Conservation (phyloP, 2,797 vertebrate genomes). For the Tarsius wallacei region DNA sequence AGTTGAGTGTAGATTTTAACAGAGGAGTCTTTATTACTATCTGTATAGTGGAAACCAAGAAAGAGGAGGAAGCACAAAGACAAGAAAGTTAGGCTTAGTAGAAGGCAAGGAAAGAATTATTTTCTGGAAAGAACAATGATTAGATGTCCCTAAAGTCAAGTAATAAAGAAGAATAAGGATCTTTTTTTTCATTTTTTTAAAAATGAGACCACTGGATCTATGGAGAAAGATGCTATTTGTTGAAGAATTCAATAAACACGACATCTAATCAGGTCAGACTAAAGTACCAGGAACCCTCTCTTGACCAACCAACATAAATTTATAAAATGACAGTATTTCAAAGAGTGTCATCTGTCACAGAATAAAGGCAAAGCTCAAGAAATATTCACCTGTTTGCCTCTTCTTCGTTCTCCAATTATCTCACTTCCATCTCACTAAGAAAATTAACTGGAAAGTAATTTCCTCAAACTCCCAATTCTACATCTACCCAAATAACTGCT, state of each 20-base stretch:
- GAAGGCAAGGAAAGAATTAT: neutral
- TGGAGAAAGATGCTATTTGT: neutral
- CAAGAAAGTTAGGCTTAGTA: neutral
- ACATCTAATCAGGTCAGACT: neutral
- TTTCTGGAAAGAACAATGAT: constrained; percentile 1
- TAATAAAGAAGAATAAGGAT: neutral
- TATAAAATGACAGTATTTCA: neutral
- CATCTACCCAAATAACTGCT: neutral
- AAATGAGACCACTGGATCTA: neutral
- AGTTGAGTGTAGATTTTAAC: neutral
- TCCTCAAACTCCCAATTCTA: neutral
- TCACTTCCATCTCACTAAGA: constrained; percentile 19
- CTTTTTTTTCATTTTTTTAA: neutral
- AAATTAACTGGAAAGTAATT: neutral
- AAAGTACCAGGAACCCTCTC: neutral
- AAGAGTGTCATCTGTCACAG: neutral
- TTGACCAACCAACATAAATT: neutral
- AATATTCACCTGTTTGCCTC: neutral
- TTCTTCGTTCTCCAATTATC: neutral
- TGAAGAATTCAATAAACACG: neutral
- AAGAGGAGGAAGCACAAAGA: neutral
- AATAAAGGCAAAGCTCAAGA: constrained; percentile 13
- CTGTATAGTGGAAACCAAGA: neutral
- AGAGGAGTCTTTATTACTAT: neutral
- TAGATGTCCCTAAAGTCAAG: neutral